These are phyloP conservation scores for Callosobruchus maculatus DNA, from an alignment of 2,888 invertebrate species.

Conservation along the genomic window DNA sequence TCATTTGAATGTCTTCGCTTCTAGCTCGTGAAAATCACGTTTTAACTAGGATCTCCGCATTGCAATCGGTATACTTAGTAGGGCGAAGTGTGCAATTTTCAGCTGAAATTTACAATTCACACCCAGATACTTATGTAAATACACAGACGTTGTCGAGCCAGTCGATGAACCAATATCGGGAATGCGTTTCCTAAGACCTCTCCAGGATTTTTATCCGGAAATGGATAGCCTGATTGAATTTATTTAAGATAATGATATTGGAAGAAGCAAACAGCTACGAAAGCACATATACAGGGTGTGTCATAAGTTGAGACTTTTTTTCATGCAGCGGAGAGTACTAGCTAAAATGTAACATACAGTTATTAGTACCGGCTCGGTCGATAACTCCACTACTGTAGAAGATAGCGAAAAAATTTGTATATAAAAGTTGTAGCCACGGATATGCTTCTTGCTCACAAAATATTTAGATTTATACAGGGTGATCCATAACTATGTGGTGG, in stretches of 20 bases:
- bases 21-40: not conserved
- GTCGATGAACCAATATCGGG: not conserved
- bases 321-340: too few relatives aligned
- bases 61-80: not conserved
- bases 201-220: not conserved
- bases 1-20: not conserved
- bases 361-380: too few relatives aligned
- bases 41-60: not conserved
- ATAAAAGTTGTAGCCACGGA: too few relatives aligned
- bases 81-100: not conserved
- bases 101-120: not conserved
- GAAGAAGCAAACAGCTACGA: too few relatives aligned
- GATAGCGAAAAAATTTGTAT: too few relatives aligned
- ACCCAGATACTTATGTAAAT: not conserved
- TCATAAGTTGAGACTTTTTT: too few relatives aligned
- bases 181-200: not conserved
- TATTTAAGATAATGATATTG: not conserved
- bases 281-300: too few relatives aligned
- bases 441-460: too few relatives aligned
- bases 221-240: not conserved
- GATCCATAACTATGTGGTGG: too few relatives aligned
- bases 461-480: too few relatives aligned
- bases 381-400: too few relatives aligned
- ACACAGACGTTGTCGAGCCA: not conserved
- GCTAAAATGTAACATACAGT: too few relatives aligned